Base-by-base conservation (phyloP, 1,140 invertebrate species). In the Panulirus ornatus region DNA sequence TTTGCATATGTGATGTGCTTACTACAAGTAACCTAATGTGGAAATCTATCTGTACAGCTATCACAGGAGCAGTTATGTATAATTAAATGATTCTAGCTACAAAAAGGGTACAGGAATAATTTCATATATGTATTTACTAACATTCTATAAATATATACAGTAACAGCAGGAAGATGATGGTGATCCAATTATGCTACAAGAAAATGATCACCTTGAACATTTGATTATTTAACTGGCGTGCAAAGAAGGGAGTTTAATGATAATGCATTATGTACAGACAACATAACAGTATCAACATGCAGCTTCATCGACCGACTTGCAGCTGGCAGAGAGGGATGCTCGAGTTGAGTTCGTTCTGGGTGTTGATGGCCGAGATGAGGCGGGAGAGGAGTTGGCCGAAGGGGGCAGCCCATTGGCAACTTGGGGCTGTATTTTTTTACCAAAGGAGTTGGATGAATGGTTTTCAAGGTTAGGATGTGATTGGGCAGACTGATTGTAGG, bases 341-440 rank as follows among this genome's bases (percentile, higher is more conserved):
- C 88, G 66, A 16, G 88, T 89, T n/a, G 88, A 89, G 36, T 58
- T 83, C 27, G 88, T 89, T 44, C 88, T 71, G n/a, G 88, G 88
- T 11, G 88, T 89, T n/a, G 88, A 89, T 34, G 88, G 81, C 9
- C 66, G 79, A 22, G 88, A 89, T 27, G 87, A 84, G 38, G 34
- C 36, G 1, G 82, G 82, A 38, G 82, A 84, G 22, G 81, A 71
- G 42, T 66, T 71, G 27, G 54, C 44, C 30, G 76, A 66, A n/a
- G 75, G n/a, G 14, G 85, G 54, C 34, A 58, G 58, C 54, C 42
- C 76, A 34, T 42, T 27, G 22, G 51, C 83, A 75, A 47, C 47
- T 8, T 71, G 83, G 36, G 76, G 75, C 54, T n/a, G 54, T 27
- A 38, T 27, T 9, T 66, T 51, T 34, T 88, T 88, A 11, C 2